Conservation (phyloP, 2,888 invertebrate species). For the Caenorhabditis auriculariae region DNA sequence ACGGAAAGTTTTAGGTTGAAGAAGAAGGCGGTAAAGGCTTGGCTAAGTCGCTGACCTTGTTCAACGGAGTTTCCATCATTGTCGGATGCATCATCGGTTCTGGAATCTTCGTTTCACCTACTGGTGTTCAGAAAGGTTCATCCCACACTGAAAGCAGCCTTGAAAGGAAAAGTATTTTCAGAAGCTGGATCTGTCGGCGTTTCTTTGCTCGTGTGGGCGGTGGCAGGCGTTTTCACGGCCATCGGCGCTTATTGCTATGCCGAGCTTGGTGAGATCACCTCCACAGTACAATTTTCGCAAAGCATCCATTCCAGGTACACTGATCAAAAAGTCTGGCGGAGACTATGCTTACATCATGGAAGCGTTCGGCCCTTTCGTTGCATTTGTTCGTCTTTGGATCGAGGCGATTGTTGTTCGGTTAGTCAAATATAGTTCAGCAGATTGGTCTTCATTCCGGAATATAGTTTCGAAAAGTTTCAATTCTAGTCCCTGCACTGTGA, state of each 20-base stretch:
- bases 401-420: slow-evolving; percentile 82
- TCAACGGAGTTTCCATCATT: slow-evolving; percentile 60
- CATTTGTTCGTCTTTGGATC: slow-evolving; percentile 94
- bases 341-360: slow-evolving; percentile 98
- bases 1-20: too few species aligned
- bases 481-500: slow-evolving; percentile 85
- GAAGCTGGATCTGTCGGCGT: slow-evolving; percentile 82
- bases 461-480: neutral
- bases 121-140: slow-evolving; percentile 59
- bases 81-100: slow-evolving; percentile 61
- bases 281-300: slow-evolving; percentile 42
- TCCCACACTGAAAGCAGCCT: neutral
- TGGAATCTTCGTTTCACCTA: slow-evolving; percentile 59
- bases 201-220: slow-evolving; percentile 86
- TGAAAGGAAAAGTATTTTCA: slow-evolving; percentile 11
- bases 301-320: slow-evolving; percentile 26
- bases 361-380: slow-evolving; percentile 94
- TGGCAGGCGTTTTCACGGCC: slow-evolving; percentile 91
- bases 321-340: slow-evolving; percentile 70
- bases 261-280: slow-evolving; percentile 79
- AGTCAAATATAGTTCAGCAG: neutral
- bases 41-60: slow-evolving; percentile 51
- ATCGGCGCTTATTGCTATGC: slow-evolving; percentile 97
- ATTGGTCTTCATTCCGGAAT: too few species aligned
- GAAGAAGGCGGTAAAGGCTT: slow-evolving; percentile 35